Conservation (phyloP, 1,140 invertebrate species). For the Drosophila parabipectinata region DNA sequence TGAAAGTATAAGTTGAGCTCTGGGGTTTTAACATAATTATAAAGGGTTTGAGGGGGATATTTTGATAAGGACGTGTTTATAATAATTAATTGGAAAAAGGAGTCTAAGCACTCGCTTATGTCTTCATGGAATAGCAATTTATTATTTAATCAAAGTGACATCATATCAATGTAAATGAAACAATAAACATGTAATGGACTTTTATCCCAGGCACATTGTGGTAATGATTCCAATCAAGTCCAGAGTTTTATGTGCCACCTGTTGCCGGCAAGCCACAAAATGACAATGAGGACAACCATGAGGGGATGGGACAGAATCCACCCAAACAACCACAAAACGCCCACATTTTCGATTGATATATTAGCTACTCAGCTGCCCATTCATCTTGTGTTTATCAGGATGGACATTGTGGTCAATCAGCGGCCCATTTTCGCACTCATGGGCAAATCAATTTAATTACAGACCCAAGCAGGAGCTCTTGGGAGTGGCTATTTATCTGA, state of each 20-base stretch:
- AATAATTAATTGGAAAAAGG: background rate
- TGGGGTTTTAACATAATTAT: constrained; percentile 21
- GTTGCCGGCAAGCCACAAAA: constrained; percentile 25
- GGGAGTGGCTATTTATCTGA: constrained; percentile 5
- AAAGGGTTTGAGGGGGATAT: background rate
- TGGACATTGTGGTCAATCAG: constrained; percentile 42
- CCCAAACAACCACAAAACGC: constrained; percentile 12
- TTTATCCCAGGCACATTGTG: background rate
- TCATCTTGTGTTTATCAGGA: constrained; percentile 33
- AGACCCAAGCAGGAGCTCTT: background rate
- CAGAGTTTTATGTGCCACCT: constrained; percentile 18
- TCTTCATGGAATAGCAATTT: no score
- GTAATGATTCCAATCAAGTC: constrained; percentile 5
- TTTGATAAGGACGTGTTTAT: background rate
- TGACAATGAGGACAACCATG: background rate
- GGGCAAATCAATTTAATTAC: constrained; percentile 49
- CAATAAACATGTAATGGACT: background rate
- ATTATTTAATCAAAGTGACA: background rate
- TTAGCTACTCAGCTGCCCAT: constrained; percentile 37
- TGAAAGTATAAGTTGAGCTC: constrained; percentile 27
- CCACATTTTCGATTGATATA: constrained; percentile 41
- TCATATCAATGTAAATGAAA: background rate
- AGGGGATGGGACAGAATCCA: background rate
- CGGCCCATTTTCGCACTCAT: constrained; percentile 41
- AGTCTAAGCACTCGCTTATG: background rate